These are phyloP conservation scores for Mobula hypostoma DNA, from an alignment of 2,113 vertebrate genomes.

Conservation along the genomic window DNA sequence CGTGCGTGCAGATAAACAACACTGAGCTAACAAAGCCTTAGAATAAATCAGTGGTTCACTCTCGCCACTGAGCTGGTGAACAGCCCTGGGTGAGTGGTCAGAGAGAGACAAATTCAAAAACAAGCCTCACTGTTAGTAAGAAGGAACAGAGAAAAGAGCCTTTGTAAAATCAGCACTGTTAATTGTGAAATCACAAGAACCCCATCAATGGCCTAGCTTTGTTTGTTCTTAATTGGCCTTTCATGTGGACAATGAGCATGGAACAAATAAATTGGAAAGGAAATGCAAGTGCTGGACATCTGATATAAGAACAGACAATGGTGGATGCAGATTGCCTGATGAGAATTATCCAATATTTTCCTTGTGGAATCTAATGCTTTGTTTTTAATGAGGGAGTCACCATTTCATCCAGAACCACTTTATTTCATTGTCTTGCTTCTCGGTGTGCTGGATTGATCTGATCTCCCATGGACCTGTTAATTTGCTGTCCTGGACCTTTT, in stretches of 20 bases:
- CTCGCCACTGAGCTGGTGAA: neutral
- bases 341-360: neutral
- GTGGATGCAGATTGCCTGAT: neutral
- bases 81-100: neutral
- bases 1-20: neutral
- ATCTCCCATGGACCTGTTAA: too few relatives aligned
- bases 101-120: neutral
- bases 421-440: too few relatives aligned
- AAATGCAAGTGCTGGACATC: constrained; percentile 7
- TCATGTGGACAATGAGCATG: neutral
- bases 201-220: constrained; percentile 14
- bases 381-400: neutral
- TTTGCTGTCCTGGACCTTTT: neutral
- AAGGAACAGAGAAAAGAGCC: neutral
- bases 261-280: neutral
- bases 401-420: neutral
- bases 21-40: neutral
- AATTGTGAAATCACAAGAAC: constrained; percentile 7
- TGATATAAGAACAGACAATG: neutral
- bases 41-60: neutral
- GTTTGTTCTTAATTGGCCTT: neutral
- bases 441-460: neutral
- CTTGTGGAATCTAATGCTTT: neutral
- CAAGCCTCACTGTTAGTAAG: neutral
- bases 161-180: neutral